Evolutionary conservation across 2,797 vertebrate species (phyloP).

Genomic region (Austrolebias charrua): DNA sequence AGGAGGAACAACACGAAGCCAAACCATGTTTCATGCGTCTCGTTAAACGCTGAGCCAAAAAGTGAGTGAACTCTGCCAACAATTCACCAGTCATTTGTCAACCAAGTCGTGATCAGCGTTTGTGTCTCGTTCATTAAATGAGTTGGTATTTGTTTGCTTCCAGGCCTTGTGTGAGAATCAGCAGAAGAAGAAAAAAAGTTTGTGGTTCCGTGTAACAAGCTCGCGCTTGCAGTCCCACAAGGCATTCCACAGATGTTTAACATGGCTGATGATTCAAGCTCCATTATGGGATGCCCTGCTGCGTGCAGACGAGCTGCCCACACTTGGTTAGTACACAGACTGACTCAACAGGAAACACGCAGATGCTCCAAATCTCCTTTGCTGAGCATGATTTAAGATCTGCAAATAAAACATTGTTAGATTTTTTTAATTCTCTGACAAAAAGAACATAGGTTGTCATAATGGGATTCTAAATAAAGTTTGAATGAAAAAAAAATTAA

Average conservation of each 20-base stretch:
- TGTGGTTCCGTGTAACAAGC: constrained; percentile 1
- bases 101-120: not conserved
- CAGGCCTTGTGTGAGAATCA: not conserved
- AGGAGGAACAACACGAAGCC: no score
- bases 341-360: not conserved
- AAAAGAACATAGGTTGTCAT: no score
- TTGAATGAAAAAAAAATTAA: no score
- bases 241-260: not conserved
- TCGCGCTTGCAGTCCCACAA: not conserved
- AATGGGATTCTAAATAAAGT: no score
- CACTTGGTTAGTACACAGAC: constrained; percentile 3
- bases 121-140: not conserved
- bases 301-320: not conserved
- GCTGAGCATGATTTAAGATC: not conserved
- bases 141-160: not conserved
- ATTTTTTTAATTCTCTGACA: no score
- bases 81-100: no score
- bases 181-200: not conserved
- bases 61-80: not conserved
- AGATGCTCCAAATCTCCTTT: not conserved
- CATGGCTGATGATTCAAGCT: not conserved
- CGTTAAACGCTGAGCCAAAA: no score
- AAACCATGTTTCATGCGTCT: no score
- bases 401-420: not conserved
- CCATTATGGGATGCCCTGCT: not conserved